Evolutionary conservation across 2,797 vertebrate genomes (phyloP).

Genomic region (Micropoecilia bifurca): DNA sequence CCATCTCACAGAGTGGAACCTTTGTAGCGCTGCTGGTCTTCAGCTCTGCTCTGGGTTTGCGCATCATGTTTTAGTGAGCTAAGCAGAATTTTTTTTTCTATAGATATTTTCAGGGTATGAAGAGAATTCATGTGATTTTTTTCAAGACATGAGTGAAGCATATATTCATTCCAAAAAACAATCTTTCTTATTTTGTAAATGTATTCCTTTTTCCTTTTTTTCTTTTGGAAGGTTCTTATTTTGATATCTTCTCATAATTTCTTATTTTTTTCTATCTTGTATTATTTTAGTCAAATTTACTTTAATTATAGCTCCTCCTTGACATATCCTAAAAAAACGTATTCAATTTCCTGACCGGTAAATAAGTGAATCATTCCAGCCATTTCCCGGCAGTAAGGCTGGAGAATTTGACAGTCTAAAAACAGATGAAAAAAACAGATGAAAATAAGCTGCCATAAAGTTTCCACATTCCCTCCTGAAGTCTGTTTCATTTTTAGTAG

Average conservation of each 20-base stretch:
- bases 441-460: neutral
- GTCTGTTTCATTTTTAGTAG: neutral
- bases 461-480: neutral
- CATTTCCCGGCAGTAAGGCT: no score
- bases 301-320: no score
- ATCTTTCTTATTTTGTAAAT: neutral
- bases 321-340: no score
- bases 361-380: no score
- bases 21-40: slow-evolving; percentile 56
- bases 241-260: neutral
- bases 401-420: neutral
- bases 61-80: slow-evolving; percentile 54
- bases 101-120: slow-evolving; percentile 49
- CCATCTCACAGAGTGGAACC: slow-evolving; percentile 68
- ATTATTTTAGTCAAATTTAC: no score
- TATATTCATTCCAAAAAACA: neutral
- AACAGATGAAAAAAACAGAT: neutral
- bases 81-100: slow-evolving; percentile 61
- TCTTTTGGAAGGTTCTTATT: neutral
- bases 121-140: slow-evolving; percentile 33
- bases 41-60: slow-evolving; percentile 51
- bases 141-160: slow-evolving; percentile 27
- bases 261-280: no score
- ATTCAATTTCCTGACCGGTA: no score
- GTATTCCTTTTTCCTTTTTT: neutral